phyloP scores from a whole-genome alignment of 53 echinoderm and acorn worm species.

The Zoroaster sp. region DNA sequence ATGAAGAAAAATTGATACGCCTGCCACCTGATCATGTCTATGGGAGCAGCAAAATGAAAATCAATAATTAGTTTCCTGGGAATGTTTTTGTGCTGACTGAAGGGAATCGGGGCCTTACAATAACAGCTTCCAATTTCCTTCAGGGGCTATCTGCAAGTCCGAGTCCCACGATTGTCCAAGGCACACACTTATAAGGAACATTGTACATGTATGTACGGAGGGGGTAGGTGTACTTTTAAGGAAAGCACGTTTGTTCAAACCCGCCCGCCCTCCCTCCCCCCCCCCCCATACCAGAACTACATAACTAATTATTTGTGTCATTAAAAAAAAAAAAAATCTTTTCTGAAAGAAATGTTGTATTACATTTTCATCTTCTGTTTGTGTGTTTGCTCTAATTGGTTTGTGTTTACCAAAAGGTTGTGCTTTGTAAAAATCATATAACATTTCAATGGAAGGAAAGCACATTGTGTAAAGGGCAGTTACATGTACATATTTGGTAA shows the following conservation, averaged over 20 bases:
- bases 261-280: background rate
- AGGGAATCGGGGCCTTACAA: background rate
- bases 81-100: conserved; percentile 11
- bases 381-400: too few species aligned
- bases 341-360: too few species aligned
- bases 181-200: background rate
- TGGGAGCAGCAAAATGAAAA: conserved; percentile 12
- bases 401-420: too few species aligned
- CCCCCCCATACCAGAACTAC: too few species aligned
- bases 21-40: background rate
- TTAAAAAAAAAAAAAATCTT: too few species aligned
- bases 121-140: conserved; percentile 13
- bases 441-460: too few species aligned
- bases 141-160: background rate
- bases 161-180: background rate
- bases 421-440: too few species aligned
- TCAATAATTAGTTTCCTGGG: conserved; percentile 38
- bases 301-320: too few species aligned
- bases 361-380: too few species aligned
- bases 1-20: background rate
- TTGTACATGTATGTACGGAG: background rate
- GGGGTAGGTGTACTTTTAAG: background rate
- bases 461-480: too few species aligned
- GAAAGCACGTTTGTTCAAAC: background rate
- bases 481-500: too few species aligned